phyloP scores from a whole-genome alignment of 1,140 invertebrate species.

The Drosophila willistoni region DNA sequence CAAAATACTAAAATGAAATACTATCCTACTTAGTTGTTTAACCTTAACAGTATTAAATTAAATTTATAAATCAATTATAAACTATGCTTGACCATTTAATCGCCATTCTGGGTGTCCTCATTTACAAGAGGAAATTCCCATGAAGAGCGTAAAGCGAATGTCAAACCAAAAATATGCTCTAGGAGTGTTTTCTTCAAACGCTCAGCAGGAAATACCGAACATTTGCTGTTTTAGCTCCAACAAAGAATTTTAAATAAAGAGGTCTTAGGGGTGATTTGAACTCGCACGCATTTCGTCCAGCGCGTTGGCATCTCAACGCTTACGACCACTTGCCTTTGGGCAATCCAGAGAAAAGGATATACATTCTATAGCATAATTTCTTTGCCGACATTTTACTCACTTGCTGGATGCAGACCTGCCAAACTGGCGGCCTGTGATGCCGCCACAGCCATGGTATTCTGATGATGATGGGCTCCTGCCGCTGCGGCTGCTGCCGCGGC shows the following conservation, averaged over 20 bases:
- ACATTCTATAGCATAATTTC: not conserved
- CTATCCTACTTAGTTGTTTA: too few species aligned
- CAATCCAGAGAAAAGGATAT: not conserved
- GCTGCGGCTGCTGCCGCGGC: constrained; percentile 83
- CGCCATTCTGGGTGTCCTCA: constrained; percentile 18
- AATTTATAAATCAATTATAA: too few species aligned
- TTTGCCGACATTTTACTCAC: constrained; percentile 84
- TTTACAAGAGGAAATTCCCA: not conserved
- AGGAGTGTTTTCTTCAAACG: constrained; percentile 72
- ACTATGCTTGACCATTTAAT: constrained; percentile 42
- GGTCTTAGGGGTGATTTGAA: not conserved
- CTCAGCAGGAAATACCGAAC: constrained; percentile 30
- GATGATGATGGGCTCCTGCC: constrained; percentile 86
- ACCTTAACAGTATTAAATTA: too few species aligned
- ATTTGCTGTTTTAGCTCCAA: constrained; percentile 70
- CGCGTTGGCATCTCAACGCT: not conserved
- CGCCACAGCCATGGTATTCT: constrained; percentile 90
- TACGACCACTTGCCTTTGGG: not conserved
- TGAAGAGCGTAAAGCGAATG: constrained; percentile 55
- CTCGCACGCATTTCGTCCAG: not conserved
- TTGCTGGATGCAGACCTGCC: constrained; percentile 87
- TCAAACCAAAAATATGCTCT: constrained; percentile 41
- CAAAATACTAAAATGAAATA: too few species aligned
- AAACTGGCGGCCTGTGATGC: constrained; percentile 92
- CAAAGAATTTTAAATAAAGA: too few species aligned